These are phyloP conservation scores for Trachelus stipa DNA, from an alignment of 2,888 invertebrate species.

Conservation along the genomic window DNA sequence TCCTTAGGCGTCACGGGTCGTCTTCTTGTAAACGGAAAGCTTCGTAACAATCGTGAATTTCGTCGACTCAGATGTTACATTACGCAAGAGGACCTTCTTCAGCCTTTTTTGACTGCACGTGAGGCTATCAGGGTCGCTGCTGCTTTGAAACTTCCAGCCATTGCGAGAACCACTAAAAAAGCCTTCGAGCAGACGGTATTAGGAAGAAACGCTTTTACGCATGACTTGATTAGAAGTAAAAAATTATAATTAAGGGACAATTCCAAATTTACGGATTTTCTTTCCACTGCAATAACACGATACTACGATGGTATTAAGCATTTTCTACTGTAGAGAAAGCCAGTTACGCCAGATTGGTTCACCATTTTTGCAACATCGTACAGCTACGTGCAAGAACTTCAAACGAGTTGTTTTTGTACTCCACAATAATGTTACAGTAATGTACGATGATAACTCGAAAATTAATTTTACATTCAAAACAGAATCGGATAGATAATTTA, in stretches of 20 bases:
- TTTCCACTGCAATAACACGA: neutral
- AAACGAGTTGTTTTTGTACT: neutral
- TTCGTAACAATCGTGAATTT: slow-evolving; percentile 74
- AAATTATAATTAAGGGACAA: neutral
- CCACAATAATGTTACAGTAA: neutral
- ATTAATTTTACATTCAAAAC: neutral
- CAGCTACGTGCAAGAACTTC: neutral
- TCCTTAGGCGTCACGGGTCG: slow-evolving; percentile 76
- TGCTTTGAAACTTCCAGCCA: slow-evolving; percentile 76
- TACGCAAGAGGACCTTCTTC: slow-evolving; percentile 81
- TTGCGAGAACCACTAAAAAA: slow-evolving; percentile 26
- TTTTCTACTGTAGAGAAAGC: neutral
- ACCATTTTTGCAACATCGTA: neutral
- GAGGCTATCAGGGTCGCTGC: slow-evolving; percentile 86
- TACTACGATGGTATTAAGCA: neutral
- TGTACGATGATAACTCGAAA: neutral
- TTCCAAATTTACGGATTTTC: neutral
- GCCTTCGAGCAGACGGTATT: slow-evolving; percentile 39
- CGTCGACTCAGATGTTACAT: slow-evolving; percentile 84
- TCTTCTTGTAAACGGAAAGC: slow-evolving; percentile 75
- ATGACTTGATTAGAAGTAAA: neutral
- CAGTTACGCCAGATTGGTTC: neutral
- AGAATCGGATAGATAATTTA: neutral
- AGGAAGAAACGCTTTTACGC: neutral
- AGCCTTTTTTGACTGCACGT: slow-evolving; percentile 78